phyloP scores from a whole-genome alignment of 2,888 invertebrate species.

The Hemithea aestivaria region DNA sequence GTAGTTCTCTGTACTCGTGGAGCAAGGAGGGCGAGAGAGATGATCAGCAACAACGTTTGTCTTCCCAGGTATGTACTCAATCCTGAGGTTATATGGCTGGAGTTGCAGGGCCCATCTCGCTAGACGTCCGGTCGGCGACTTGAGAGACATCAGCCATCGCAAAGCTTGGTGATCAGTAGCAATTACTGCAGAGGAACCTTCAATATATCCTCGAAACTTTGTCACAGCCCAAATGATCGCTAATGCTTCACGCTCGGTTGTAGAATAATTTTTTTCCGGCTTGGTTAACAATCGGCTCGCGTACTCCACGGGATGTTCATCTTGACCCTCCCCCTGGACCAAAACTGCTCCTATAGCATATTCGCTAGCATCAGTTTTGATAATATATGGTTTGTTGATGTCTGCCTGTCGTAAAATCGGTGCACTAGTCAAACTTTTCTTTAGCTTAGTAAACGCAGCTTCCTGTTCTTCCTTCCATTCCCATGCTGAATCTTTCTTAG shows the following conservation, averaged over 20 bases:
- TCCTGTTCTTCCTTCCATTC: conserved; percentile 1
- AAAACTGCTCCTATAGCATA: no score
- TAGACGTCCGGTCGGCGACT: conserved; percentile 46
- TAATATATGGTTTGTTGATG: background rate
- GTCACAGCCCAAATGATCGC: conserved; percentile 18
- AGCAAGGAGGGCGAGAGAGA: conserved; percentile 36
- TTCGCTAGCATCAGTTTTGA: no score
- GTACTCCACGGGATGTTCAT: conserved; percentile 23
- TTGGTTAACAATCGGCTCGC: conserved; percentile 18
- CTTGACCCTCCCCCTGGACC: no score
- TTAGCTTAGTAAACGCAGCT: background rate
- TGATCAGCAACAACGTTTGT: conserved; percentile 49
- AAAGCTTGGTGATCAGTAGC: conserved; percentile 58
- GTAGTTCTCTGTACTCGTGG: conserved; percentile 5
- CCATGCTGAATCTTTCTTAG: no score
- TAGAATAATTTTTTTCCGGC: conserved; percentile 16
- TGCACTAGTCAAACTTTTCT: background rate
- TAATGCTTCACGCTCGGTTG: conserved; percentile 16
- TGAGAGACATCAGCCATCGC: conserved; percentile 44
- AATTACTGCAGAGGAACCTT: conserved; percentile 42
- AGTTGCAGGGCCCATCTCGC: conserved; percentile 54
- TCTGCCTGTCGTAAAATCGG: conserved; percentile 1
- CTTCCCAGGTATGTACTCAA: conserved; percentile 44
- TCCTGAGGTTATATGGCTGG: conserved; percentile 42
- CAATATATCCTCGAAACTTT: conserved; percentile 33